Evolutionary conservation across 2,797 vertebrate species (phyloP), one percentile per base, ranked within the genome.

Genomic region (Ambastaia sidthimunki): DNA sequence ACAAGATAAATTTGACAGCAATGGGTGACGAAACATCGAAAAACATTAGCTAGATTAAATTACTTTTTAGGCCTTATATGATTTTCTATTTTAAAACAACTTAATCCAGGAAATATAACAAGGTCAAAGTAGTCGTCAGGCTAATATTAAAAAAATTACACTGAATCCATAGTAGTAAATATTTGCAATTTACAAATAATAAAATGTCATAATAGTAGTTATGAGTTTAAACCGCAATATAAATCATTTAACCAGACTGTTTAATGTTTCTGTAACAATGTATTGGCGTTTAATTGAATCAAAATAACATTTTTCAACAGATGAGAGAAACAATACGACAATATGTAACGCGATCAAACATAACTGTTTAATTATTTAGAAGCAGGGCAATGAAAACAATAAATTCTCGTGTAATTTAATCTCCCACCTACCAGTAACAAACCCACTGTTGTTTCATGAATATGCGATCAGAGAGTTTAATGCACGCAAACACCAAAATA

Each of bases 261-360:
- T 34, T 5, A 10, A 52, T 54, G 44, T 10, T 55, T 57, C 50
- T 57, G 34, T 12, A 44, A 44, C 15, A 7, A 15, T 1, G 28
- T 25, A 13, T 44, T 15, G 54, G 18, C 9, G 16, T 59, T 59
- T 47, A 59, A 70, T 50, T 50, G 0, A 21, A 34, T 70, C 7
- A 7, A 23, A 70, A 60, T 7, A 55, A 23, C 11, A 0, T 71
- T 71, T 44, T 44, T 12, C n/a, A 44, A 62, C 16, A 59, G 54
- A 10, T 12, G 19, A 50, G 92, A 94, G 91, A 94, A 94, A 96
- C 95, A 93, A 94, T 93, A 89, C 95, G 94, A 96, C 95, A 93
- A 94, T 94, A 90, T 92, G 96, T 96, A 97, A 97, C 93, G 92
- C 90, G 95, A 98, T 96, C 94, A 94, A 95, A 96, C 94, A 94